phyloP scores from a whole-genome alignment of 2,888 invertebrate genomes.

The Tholera decimalis region DNA sequence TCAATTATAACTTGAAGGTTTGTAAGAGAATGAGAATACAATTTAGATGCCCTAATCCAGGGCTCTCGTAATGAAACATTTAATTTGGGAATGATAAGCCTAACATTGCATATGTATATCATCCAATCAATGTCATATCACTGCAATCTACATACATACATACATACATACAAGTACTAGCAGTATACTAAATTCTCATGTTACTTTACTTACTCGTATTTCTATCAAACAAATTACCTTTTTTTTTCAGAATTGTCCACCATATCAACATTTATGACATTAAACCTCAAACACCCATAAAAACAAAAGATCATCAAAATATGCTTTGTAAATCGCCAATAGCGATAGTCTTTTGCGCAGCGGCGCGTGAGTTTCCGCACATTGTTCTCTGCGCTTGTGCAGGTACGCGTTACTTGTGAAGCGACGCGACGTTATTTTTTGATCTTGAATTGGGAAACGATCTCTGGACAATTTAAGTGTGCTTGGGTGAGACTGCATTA shows the following conservation, averaged over 20 bases:
- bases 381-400: constrained; percentile 69
- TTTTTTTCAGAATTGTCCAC: background rate
- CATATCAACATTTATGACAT: constrained; percentile 2
- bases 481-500: background rate
- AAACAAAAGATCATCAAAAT: constrained; percentile 63
- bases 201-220: too few relatives aligned
- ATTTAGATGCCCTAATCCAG: too few relatives aligned
- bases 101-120: too few relatives aligned
- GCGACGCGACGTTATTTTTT: constrained; percentile 49
- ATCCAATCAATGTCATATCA: too few relatives aligned
- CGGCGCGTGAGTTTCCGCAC: constrained; percentile 75
- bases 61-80: background rate
- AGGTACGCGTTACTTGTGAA: constrained; percentile 52
- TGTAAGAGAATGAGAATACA: background rate
- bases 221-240: background rate
- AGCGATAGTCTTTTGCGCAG: constrained; percentile 64
- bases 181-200: background rate
- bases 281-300: constrained; percentile 20
- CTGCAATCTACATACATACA: background rate
- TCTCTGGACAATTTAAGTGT: constrained; percentile 44
- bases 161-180: background rate
- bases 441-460: constrained; percentile 55
- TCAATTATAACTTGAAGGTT: background rate
- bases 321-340: constrained; percentile 67
- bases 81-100: too few relatives aligned